A percentile compares a stretch with the other conserved stretches of the same genome.
Conservation (phyloP, 2,113 vertebrate genomes). For the Chionis minor region DNA sequence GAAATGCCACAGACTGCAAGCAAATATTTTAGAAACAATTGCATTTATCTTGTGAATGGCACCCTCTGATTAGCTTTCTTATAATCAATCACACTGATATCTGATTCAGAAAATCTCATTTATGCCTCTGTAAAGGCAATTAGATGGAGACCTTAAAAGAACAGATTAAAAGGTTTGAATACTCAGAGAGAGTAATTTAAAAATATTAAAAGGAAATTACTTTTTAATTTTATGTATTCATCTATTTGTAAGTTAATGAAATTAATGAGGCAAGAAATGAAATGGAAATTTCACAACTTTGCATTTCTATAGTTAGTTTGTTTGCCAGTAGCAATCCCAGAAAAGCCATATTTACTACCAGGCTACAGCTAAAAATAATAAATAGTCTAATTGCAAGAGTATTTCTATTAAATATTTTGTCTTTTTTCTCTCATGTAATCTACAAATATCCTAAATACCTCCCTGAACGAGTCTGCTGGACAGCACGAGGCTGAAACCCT, state of each 20-base stretch:
- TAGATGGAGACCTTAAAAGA: conserved; percentile 62
- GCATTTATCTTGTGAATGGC: conserved; percentile 7
- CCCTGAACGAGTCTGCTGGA: neutral
- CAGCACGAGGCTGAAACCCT: neutral
- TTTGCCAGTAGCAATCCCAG: conserved; percentile 31
- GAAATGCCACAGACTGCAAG: neutral
- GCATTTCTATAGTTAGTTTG: conserved; percentile 55
- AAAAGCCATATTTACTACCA: conserved; percentile 46
- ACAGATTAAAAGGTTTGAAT: conserved; percentile 69
- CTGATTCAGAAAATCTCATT: conserved; percentile 58
- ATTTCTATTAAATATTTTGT: conserved; percentile 11
- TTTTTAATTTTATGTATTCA: conserved; percentile 78
- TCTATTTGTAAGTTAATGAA: conserved; percentile 79
- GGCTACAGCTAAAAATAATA: conserved; percentile 52
- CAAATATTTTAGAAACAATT: conserved; percentile 27
- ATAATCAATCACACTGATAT: conserved; percentile 45
- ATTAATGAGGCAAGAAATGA: conserved; percentile 81
- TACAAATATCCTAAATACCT: neutral
- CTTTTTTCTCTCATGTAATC: neutral
- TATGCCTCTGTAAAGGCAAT: conserved; percentile 60
- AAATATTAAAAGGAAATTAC: conserved; percentile 73
- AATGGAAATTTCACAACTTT: conserved; percentile 74
- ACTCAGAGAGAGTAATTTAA: conserved; percentile 59
- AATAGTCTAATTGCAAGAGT: conserved; percentile 23
- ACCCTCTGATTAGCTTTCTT: conserved; percentile 15